A percentile compares a stretch with the other conserved stretches of the same genome.
These are phyloP conservation scores for Pogonophryne albipinna DNA, from an alignment of 2,797 vertebrate species.

Conservation along the genomic window DNA sequence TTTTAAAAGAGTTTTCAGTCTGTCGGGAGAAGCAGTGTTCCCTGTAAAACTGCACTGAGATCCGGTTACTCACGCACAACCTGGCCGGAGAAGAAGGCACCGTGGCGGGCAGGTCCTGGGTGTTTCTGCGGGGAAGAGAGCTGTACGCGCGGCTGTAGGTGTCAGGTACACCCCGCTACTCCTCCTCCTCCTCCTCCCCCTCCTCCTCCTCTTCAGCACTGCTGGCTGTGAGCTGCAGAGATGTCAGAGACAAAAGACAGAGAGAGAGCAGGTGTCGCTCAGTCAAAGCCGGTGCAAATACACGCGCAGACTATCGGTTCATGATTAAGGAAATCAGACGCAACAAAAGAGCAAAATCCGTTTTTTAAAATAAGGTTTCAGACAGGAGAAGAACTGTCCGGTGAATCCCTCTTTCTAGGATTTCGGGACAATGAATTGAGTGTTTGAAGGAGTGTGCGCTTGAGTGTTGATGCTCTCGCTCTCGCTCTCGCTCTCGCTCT, in stretches of 20 bases:
- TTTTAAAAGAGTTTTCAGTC: slow-evolving; percentile 25
- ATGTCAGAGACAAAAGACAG: slow-evolving; percentile 72
- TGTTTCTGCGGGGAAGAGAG: slow-evolving; percentile 46
- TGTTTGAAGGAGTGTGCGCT: slow-evolving; percentile 26
- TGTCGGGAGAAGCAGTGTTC: background rate
- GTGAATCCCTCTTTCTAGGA: slow-evolving; percentile 15
- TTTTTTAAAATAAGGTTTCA: background rate
- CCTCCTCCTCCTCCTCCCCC: slow-evolving; percentile 38
- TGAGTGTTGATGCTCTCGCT: slow-evolving; percentile 39
- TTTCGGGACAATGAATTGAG: slow-evolving; percentile 56
- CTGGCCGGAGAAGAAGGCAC: slow-evolving; percentile 13
- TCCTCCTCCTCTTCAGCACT: slow-evolving; percentile 34
- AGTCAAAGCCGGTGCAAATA: slow-evolving; percentile 41
- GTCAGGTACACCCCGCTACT: slow-evolving; percentile 68
- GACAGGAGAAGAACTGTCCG: slow-evolving; percentile 1
- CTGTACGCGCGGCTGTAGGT: slow-evolving; percentile 60
- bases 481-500: background rate
- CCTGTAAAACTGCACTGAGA: slow-evolving; percentile 40
- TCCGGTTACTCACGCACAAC: slow-evolving; percentile 12
- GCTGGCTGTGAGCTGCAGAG: slow-evolving; percentile 57
- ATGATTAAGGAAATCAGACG: slow-evolving; percentile 25
- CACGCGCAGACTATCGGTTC: slow-evolving; percentile 23
- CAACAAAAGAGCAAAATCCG: slow-evolving; percentile 15
- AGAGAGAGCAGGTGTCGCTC: slow-evolving; percentile 67
- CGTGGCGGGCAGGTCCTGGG: slow-evolving; percentile 17